These are phyloP conservation scores for Ophioninae sp. DNA, from an alignment of 2,888 invertebrate genomes.

Conservation along the genomic window DNA sequence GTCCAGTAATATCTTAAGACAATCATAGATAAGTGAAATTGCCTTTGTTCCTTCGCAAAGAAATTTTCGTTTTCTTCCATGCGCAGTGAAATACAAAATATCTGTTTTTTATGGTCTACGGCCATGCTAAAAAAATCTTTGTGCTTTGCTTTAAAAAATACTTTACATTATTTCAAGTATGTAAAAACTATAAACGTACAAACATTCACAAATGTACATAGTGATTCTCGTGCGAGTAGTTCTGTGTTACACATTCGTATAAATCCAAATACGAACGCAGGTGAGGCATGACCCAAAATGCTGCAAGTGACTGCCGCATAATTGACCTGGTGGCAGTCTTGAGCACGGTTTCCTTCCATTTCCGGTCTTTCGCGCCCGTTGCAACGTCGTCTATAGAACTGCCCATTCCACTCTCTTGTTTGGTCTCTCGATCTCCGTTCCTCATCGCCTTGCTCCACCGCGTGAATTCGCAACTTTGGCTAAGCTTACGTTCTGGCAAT, in stretches of 20 bases:
- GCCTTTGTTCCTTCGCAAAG: no score
- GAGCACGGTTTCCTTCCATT: slow-evolving; percentile 52
- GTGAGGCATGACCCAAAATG: slow-evolving; percentile 31
- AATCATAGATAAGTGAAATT: no score
- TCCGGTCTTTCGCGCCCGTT: slow-evolving; percentile 47
- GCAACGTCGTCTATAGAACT: slow-evolving; percentile 44
- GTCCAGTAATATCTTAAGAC: no score
- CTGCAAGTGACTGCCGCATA: slow-evolving; percentile 64
- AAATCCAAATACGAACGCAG: background rate
- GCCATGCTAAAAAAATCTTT: no score
- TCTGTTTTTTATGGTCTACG: no score
- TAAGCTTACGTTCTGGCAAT: slow-evolving; percentile 56
- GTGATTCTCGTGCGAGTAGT: background rate
- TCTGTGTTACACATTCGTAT: background rate
- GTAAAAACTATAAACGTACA: background rate
- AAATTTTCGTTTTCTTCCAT: no score
- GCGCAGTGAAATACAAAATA: no score
- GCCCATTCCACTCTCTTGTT: slow-evolving; percentile 40
- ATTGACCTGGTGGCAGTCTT: slow-evolving; percentile 57
- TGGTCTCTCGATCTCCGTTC: slow-evolving; percentile 7
- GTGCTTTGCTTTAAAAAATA: no score
- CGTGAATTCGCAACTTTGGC: slow-evolving; percentile 36
- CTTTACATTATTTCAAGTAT: no score
- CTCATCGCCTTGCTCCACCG: background rate
- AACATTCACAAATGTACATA: background rate